phyloP scores from a whole-genome alignment of 2,797 vertebrate species.

The Siniperca undulata region DNA sequence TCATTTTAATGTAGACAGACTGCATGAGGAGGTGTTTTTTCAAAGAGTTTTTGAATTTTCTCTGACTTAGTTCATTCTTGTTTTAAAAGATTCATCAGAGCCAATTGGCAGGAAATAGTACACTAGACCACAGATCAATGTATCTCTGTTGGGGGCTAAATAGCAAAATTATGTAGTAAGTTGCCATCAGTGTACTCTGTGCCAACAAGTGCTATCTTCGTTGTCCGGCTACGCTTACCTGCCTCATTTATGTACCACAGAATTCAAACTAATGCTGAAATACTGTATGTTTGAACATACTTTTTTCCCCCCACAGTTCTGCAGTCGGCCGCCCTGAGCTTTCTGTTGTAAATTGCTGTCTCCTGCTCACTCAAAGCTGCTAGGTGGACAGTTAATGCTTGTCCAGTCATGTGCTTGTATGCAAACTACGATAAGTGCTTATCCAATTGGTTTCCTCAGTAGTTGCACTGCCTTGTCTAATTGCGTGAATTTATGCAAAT shows the following conservation, averaged over 20 bases:
- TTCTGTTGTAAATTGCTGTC: neutral
- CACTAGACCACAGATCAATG: neutral
- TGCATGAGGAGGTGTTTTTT: neutral
- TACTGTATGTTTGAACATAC: neutral
- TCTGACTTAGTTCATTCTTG: neutral
- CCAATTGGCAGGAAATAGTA: neutral
- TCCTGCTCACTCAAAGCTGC: slow-evolving; percentile 11
- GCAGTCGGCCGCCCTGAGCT: neutral
- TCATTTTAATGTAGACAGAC: slow-evolving; percentile 11
- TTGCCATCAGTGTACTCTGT: neutral
- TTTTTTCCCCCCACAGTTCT: slow-evolving; percentile 29
- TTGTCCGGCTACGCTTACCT: neutral
- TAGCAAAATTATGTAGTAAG: neutral
- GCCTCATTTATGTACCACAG: slow-evolving; percentile 4
- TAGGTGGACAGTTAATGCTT: slow-evolving; percentile 1
- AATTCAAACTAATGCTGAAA: slow-evolving; percentile 14
- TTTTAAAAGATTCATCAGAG: slow-evolving; percentile 10
- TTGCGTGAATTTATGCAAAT: slow-evolving; percentile 37
- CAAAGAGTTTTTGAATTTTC: neutral
- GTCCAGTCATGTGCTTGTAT: slow-evolving; percentile 30
- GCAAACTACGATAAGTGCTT: slow-evolving; percentile 35
- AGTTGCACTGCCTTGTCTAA: slow-evolving; percentile 28
- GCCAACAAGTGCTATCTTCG: slow-evolving; percentile 1
- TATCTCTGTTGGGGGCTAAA: slow-evolving; percentile 9
- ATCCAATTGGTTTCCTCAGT: slow-evolving; percentile 24